Percentiles rank a stretch among this genome's conserved stretches.
Conservation (phyloP, 2,797 vertebrate genomes). For the Ptychobarbus kaznakovi region DNA sequence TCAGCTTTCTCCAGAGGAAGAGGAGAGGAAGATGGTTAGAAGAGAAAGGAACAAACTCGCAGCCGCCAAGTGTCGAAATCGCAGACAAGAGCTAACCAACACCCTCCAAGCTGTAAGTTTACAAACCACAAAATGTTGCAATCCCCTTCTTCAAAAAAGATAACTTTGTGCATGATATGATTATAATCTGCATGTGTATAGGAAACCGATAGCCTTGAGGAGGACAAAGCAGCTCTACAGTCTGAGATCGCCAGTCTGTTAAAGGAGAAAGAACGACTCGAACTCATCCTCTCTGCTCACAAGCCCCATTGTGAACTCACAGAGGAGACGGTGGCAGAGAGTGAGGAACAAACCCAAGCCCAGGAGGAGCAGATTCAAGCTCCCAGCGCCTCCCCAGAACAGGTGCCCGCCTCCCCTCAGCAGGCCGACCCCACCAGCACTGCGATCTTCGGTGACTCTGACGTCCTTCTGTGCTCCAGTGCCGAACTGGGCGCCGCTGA, state of each 20-base stretch:
- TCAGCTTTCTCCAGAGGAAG: conserved; percentile 91
- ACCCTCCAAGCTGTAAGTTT: conserved; percentile 88
- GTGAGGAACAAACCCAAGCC: conserved; percentile 62
- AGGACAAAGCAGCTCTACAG: conserved; percentile 89
- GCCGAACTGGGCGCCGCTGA: conserved; percentile 56
- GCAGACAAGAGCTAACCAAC: conserved; percentile 89
- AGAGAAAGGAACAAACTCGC: conserved; percentile 96
- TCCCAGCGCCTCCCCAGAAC: conserved; percentile 50
- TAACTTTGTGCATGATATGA: conserved; percentile 3
- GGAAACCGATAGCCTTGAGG: conserved; percentile 93
- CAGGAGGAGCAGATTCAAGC: conserved; percentile 57
- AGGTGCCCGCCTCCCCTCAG: conserved; percentile 62
- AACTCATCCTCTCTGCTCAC: conserved; percentile 89
- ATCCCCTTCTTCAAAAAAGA: conserved; percentile 8
- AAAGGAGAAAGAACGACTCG: conserved; percentile 94
- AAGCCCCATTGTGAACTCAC: conserved; percentile 87
- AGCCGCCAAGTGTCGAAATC: conserved; percentile 94
- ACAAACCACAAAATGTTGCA: background rate
- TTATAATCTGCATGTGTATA: conserved; percentile 61
- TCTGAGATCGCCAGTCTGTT: conserved; percentile 89
- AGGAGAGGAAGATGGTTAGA: conserved; percentile 89
- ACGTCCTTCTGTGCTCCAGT: conserved; percentile 80
- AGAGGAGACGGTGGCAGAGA: conserved; percentile 26
- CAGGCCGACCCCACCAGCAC: conserved; percentile 68
- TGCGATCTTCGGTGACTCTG: conserved; percentile 80